phyloP scores from a whole-genome alignment of 2,113 vertebrate genomes.

The Rhinolophus sinicus region DNA sequence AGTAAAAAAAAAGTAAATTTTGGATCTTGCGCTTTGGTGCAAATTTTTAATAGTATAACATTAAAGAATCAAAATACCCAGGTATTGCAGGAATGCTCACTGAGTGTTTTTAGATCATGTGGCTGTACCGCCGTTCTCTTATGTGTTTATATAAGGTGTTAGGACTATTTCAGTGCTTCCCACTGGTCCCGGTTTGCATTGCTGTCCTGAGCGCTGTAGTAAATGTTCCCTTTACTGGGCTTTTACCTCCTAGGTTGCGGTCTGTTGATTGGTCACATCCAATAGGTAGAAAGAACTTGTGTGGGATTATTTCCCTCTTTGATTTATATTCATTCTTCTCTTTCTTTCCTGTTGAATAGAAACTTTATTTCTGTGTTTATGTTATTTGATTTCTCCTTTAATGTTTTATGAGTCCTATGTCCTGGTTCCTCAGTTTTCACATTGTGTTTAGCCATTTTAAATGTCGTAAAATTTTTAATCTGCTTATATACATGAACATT shows the following conservation, averaged over 20 bases:
- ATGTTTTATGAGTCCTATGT: background rate
- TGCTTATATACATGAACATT: background rate
- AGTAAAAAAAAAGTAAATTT: background rate
- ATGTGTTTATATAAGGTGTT: rapidly evolving
- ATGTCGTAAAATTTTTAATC: background rate
- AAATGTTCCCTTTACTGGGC: background rate
- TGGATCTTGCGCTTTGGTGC: background rate
- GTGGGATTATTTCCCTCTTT: background rate
- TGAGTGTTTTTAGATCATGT: background rate
- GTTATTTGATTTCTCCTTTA: background rate
- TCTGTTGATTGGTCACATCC: background rate
- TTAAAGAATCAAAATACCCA: background rate
- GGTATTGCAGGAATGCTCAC: background rate
- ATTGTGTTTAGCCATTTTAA: background rate
- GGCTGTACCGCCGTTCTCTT: background rate
- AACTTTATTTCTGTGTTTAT: background rate
- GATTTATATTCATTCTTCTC: background rate
- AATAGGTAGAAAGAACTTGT: background rate
- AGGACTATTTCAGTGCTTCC: background rate
- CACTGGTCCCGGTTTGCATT: background rate
- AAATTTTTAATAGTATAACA: background rate
- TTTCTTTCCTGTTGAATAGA: background rate
- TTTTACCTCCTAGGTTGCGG: background rate
- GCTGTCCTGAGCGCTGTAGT: background rate
- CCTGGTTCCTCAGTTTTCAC: background rate